These are phyloP conservation scores for Cryptosula pallasiana DNA, from an alignment of 2,888 invertebrate genomes.

Conservation along the genomic window DNA sequence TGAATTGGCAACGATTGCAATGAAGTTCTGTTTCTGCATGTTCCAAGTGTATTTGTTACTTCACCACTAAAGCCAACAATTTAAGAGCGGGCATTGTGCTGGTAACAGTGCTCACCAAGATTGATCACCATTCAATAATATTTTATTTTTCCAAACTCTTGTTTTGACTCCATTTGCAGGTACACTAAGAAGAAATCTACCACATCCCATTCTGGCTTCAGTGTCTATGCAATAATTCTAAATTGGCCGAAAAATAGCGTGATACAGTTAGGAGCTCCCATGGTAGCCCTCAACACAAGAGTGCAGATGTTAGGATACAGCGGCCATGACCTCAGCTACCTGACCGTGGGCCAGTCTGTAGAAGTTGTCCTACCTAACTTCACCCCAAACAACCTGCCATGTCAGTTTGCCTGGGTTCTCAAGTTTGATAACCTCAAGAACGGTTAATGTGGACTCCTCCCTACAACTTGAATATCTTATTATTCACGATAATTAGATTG, in stretches of 20 bases:
- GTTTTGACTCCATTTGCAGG: conserved; percentile 32
- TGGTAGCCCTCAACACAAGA: conserved; percentile 41
- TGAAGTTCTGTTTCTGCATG: too few relatives aligned
- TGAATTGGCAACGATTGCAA: too few relatives aligned
- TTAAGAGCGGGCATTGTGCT: too few relatives aligned
- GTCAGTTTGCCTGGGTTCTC: conserved; percentile 45
- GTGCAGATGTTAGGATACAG: conserved; percentile 59
- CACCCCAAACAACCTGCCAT: conserved; percentile 37
- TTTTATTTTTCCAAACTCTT: too few relatives aligned
- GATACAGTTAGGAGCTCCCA: conserved; percentile 57
- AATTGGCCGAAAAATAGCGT: conserved; percentile 64
- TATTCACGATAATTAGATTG: too few relatives aligned
- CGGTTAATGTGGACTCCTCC: conserved; percentile 33
- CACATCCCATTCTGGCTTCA: conserved; percentile 26
- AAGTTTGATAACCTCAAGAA: conserved; percentile 33
- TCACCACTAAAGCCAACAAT: too few relatives aligned
- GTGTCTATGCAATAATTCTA: conserved; percentile 66
- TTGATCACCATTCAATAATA: too few relatives aligned
- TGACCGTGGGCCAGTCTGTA: conserved; percentile 33
- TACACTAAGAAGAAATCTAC: conserved; percentile 33
- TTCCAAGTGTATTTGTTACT: too few relatives aligned
- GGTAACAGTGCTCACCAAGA: too few relatives aligned
- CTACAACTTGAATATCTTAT: background rate
- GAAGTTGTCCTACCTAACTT: conserved; percentile 38
- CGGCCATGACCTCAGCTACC: conserved; percentile 35